Conservation (phyloP, 2,888 invertebrate species). For the Cecidostiba fungosa region DNA sequence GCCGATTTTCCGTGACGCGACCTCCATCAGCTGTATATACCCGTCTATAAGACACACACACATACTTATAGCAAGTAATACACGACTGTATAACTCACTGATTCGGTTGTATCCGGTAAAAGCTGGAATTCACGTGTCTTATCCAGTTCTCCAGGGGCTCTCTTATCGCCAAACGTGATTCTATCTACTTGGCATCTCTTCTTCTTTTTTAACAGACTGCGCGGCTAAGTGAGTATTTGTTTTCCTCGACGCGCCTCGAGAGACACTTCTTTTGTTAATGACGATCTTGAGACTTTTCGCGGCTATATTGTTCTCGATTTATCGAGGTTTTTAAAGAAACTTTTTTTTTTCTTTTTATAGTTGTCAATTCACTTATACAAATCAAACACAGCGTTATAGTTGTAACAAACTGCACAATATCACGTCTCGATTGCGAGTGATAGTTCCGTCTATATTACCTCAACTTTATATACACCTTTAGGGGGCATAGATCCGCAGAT, state of each 20-base stretch:
- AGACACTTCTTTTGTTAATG: background rate
- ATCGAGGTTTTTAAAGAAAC: background rate
- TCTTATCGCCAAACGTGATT: constrained; percentile 27
- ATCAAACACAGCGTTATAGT: too few species aligned
- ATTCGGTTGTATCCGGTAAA: constrained; percentile 62
- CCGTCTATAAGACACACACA: background rate
- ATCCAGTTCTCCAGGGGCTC: constrained; percentile 40
- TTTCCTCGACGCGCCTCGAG: background rate
- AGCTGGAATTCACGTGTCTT: constrained; percentile 59
- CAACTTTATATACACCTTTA: background rate
- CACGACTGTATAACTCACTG: background rate
- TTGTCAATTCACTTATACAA: too few species aligned
- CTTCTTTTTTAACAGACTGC: background rate
- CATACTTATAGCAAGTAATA: background rate
- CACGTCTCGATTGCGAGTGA: background rate
- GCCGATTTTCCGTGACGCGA: too few species aligned
- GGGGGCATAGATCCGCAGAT: background rate
- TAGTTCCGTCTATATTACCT: background rate
- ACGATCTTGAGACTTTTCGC: background rate
- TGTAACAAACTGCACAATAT: too few species aligned
- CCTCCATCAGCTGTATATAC: background rate
- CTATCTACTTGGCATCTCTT: constrained; percentile 2
- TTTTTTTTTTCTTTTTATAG: too few species aligned
- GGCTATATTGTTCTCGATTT: background rate
- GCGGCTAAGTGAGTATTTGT: background rate